Base-by-base conservation (phyloP, 2,797 vertebrate species). In the Cephalopachus bancanus region DNA sequence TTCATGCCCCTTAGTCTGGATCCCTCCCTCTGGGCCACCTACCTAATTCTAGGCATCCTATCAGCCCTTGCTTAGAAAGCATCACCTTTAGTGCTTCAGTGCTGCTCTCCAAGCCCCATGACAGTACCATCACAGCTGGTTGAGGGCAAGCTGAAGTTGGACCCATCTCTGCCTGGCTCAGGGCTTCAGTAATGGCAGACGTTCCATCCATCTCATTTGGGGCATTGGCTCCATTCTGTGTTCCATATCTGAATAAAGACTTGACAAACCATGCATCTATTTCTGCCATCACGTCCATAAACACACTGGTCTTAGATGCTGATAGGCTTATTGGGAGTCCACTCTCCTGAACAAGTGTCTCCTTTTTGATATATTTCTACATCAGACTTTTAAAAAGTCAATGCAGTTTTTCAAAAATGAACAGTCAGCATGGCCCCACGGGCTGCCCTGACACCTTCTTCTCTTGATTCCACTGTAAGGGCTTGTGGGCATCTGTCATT, bases 331-430 rank as follows among this genome's bases (percentile, higher is more conserved):
- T 2, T 26, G 60, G 5, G 3, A 65, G 24, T 65, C 6, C 53
- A 59, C 69, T 74, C 62, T 69, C 24, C 53, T 83, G 28, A 72
- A 69, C 19, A 83, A 62, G 4, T 12, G 7, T 86, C 15, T 94
- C 33, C 7, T 57, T 89, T 86, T 57, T 37, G 28, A 84, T 67
- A 19, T 67, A 62, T 19, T 59, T 86, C 22, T 83, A 59, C 62
- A 51, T 55, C 12, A 83, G 26, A 80, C 33, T 83, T 86, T 89
- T 93, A 57, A 84, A 89, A 94, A 91, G 3, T 49, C 75, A 93
- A 37, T 88, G 62, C 62, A 92, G 55, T 37, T 51, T 93, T 93
- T 72, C 24, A 62, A 15, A 85, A 28, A 69, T 9, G 51, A n/a
- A 72, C 71, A 64, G 33, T 83, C 30, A 33, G 19, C 14, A n/a